phyloP scores from a whole-genome alignment of 1,140 invertebrate genomes.

The Leptonema lineaticorne region DNA sequence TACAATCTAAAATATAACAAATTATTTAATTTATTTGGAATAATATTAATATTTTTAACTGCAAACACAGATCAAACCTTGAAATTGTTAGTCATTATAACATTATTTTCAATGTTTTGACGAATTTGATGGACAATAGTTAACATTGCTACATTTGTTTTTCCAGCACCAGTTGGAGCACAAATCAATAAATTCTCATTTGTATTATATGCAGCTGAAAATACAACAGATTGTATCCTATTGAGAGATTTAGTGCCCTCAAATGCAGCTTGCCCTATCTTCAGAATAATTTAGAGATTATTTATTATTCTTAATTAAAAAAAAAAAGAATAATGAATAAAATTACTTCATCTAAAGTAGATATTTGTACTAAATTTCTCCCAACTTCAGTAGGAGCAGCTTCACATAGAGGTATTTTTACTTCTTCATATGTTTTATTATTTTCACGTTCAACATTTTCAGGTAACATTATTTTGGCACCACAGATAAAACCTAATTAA shows the following conservation, averaged over 20 bases:
- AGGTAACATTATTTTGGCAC: conserved; percentile 77
- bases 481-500: conserved; percentile 77
- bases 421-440: conserved; percentile 79
- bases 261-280: conserved; percentile 85
- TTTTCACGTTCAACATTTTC: conserved; percentile 72
- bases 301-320: background rate
- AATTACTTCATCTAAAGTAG: conserved; percentile 74
- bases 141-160: conserved; percentile 97
- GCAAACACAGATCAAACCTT: too few species aligned
- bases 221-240: conserved; percentile 94
- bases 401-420: conserved; percentile 80
- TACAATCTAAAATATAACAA: conserved; percentile 70
- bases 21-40: background rate
- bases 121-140: conserved; percentile 88
- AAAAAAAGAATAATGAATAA: background rate
- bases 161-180: conserved; percentile 95
- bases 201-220: conserved; percentile 90
- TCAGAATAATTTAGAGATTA: background rate
- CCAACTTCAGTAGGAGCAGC: conserved; percentile 65
- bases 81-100: conserved; percentile 89
- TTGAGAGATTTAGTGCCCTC: conserved; percentile 85
- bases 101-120: conserved; percentile 75
- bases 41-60: background rate
- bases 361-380: conserved; percentile 69
- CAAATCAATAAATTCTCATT: conserved; percentile 97